These are phyloP conservation scores for Apamea sordens DNA, from an alignment of 2,888 invertebrate species.

Conservation along the genomic window DNA sequence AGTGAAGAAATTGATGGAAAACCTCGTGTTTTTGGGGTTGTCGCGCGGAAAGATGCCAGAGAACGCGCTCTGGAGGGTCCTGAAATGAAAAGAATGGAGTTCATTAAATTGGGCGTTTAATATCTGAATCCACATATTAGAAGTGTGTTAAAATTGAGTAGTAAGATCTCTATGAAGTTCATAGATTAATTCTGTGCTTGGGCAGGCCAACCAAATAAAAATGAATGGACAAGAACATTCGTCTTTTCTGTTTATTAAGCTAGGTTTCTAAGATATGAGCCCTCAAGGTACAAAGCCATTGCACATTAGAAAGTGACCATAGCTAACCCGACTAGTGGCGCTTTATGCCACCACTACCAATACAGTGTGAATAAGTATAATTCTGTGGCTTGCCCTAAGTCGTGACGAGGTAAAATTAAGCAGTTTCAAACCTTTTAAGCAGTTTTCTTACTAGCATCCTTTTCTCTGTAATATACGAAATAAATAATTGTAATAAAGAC, in stretches of 20 bases:
- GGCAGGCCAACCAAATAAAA: neutral
- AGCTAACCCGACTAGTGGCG: neutral
- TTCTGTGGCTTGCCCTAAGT: neutral
- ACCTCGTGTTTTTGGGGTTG: conserved; percentile 98
- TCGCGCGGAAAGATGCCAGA: conserved; percentile 98
- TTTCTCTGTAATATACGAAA: neutral
- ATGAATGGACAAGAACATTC: neutral
- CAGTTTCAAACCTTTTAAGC: neutral
- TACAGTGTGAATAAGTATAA: neutral
- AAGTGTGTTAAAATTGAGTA: neutral
- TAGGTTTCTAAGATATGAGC: neutral
- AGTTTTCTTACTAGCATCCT: neutral
- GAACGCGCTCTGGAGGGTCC: conserved; percentile 96
- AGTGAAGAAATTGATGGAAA: conserved; percentile 99
- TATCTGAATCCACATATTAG: conserved; percentile 32
- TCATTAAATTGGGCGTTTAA: conserved; percentile 49
- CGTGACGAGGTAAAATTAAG: neutral
- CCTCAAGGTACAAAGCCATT: neutral
- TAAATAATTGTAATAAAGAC: conserved; percentile 20
- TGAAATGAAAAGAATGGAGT: conserved; percentile 83
- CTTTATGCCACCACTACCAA: neutral
- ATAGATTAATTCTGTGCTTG: neutral
- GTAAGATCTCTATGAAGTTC: neutral
- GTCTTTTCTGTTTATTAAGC: neutral
- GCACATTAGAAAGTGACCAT: neutral